Evolutionary conservation across 2,888 invertebrate species (phyloP).

Genomic region (Endomychus coccineus): DNA sequence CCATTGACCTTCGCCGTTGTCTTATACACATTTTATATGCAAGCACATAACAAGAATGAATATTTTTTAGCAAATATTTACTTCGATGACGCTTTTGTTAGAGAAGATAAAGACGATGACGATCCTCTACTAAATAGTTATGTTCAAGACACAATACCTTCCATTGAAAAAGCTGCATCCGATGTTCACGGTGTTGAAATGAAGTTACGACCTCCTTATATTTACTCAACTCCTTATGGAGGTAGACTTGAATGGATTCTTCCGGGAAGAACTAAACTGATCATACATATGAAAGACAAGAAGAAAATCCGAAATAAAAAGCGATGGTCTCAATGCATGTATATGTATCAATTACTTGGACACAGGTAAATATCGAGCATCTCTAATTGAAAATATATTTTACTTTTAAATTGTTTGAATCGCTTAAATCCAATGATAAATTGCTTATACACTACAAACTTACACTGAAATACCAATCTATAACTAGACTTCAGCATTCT

Average conservation of each 20-base stretch:
- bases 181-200: slow-evolving; percentile 61
- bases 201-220: slow-evolving; percentile 59
- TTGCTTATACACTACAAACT: too few relatives aligned
- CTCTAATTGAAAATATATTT: too few relatives aligned
- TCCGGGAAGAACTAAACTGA: slow-evolving; percentile 77
- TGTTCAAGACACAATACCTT: slow-evolving; percentile 64
- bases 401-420: too few relatives aligned
- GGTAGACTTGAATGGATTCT: slow-evolving; percentile 77
- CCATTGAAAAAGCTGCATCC: slow-evolving; percentile 68
- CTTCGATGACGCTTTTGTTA: slow-evolving; percentile 77
- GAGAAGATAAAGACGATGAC: slow-evolving; percentile 55
- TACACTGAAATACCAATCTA: too few relatives aligned
- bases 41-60: too few relatives aligned
- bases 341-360: slow-evolving; percentile 87
- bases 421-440: too few relatives aligned
- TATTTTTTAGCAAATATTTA: slow-evolving; percentile 69
- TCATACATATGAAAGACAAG: slow-evolving; percentile 85
- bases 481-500: too few relatives aligned
- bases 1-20: too few relatives aligned
- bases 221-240: slow-evolving; percentile 78
- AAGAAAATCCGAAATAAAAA: slow-evolving; percentile 82
- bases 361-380: slow-evolving; percentile 57
- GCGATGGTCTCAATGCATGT: slow-evolving; percentile 93
- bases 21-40: too few relatives aligned
- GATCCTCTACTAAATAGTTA: slow-evolving; percentile 75